Evolutionary conservation across 2,113 vertebrate species (phyloP).

Genomic region (Leuciscus idus): DNA sequence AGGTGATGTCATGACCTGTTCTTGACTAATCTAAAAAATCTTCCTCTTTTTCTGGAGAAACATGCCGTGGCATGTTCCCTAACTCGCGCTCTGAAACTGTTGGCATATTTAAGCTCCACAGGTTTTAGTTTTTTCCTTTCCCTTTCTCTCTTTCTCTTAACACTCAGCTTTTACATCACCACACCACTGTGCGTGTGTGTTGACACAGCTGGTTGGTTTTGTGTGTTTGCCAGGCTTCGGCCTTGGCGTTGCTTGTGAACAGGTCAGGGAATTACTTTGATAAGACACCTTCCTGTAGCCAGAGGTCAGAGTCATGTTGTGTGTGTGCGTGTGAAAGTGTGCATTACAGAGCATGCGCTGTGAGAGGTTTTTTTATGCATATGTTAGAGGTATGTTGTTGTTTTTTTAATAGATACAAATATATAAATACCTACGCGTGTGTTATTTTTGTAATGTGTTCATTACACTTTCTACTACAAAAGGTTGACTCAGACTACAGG

Average conservation of each 20-base stretch:
- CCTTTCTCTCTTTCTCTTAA: not conserved
- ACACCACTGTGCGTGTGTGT: conserved; percentile 15
- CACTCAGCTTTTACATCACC: conserved; percentile 5
- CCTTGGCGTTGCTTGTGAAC: not conserved
- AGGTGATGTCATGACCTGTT: conserved; percentile 34
- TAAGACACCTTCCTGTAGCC: conserved; percentile 51
- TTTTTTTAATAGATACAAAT: too few species aligned
- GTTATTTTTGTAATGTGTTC: not conserved
- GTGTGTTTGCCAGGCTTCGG: conserved; percentile 33
- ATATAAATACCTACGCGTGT: too few species aligned
- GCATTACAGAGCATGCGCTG: not conserved
- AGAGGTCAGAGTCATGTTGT: conserved; percentile 37
- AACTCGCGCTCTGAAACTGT: not conserved
- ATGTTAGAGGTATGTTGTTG: not conserved
- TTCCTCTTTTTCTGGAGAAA: not conserved
- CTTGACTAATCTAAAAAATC: conserved; percentile 34
- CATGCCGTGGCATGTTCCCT: not conserved
- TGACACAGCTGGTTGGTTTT: conserved; percentile 33
- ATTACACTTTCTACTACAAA: not conserved
- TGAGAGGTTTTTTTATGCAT: not conserved
- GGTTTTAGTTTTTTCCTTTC: not conserved
- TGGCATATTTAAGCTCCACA: not conserved
- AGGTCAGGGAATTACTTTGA: conserved; percentile 41
- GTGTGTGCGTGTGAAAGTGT: conserved; percentile 16
- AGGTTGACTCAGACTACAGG: not conserved